Percentiles rank a stretch among this genome's conserved stretches.
Evolutionary conservation across 2,113 vertebrate genomes (phyloP).

Genomic region (Albula goreensis): DNA sequence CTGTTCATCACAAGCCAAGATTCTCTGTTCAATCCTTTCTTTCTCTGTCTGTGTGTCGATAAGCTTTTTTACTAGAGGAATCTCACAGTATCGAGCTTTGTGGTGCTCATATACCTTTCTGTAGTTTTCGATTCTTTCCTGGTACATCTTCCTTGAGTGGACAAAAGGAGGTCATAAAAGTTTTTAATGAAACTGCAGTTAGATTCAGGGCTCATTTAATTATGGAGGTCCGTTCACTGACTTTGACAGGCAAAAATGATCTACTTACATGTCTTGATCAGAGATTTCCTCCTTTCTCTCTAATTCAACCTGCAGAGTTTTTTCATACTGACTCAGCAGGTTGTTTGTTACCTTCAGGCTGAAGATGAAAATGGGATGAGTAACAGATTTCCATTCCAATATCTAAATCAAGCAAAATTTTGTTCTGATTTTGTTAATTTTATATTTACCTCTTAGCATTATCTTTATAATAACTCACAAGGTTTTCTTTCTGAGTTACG

Average conservation of each 20-base stretch:
- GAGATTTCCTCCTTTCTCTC: conserved; percentile 56
- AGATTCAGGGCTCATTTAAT: not conserved
- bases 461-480: conserved; percentile 50
- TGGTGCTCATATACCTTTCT: conserved; percentile 55
- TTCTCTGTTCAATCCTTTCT: conserved; percentile 58
- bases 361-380: not conserved
- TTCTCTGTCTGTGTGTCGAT: conserved; percentile 58
- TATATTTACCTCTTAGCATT: conserved; percentile 58
- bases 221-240: too few relatives aligned
- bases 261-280: conserved; percentile 59
- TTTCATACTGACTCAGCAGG: conserved; percentile 63
- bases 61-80: conserved; percentile 59
- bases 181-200: not conserved
- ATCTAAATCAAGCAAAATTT: not conserved
- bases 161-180: not conserved
- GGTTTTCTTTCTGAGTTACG: conserved; percentile 49
- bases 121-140: conserved; percentile 63
- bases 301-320: conserved; percentile 61
- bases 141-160: conserved; percentile 57
- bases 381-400: not conserved
- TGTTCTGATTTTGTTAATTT: not conserved
- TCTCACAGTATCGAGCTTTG: conserved; percentile 61
- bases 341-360: conserved; percentile 58
- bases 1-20: conserved; percentile 55
- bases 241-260: not conserved